A percentile compares a stretch with the other conserved stretches of the same genome.
Evolutionary conservation across 2,797 vertebrate species (phyloP).

Genomic region (Crossoptilon crossoptilon): DNA sequence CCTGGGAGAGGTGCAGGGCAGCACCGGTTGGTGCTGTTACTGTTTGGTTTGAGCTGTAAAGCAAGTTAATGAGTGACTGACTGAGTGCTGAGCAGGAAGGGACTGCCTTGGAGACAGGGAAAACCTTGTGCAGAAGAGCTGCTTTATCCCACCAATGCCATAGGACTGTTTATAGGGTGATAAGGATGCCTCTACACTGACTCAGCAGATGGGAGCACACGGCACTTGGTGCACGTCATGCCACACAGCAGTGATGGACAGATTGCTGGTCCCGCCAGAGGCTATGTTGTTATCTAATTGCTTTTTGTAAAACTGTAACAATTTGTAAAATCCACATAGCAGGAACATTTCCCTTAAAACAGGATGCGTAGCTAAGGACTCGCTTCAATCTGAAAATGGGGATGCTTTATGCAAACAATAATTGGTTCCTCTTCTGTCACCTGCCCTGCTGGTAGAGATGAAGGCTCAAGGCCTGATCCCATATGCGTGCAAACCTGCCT

Average conservation of each 20-base stretch:
- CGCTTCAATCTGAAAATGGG: not conserved
- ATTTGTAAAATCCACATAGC: not conserved
- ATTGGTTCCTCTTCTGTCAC: not conserved
- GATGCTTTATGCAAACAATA: not conserved
- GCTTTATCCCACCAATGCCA: not conserved
- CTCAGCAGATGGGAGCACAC: no score
- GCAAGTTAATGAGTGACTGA: slow-evolving; percentile 17
- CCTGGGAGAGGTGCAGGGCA: not conserved
- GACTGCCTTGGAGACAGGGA: not conserved
- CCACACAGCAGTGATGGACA: not conserved
- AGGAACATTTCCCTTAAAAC: not conserved
- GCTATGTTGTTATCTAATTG: not conserved
- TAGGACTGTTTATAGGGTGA: not conserved
- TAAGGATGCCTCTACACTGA: not conserved
- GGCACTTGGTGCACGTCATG: not conserved
- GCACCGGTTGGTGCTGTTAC: not conserved
- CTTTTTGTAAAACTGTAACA: not conserved
- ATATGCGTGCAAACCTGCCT: fast-evolving
- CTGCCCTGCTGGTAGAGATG: not conserved
- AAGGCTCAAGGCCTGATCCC: not conserved
- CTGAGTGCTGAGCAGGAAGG: not conserved
- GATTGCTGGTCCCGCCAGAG: not conserved
- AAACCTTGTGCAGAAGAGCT: fast-evolving
- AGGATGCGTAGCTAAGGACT: not conserved
- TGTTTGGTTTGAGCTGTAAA: slow-evolving; percentile 36